Conservation (phyloP, 2,797 vertebrate genomes). For the Micromesistius poutassou region DNA sequence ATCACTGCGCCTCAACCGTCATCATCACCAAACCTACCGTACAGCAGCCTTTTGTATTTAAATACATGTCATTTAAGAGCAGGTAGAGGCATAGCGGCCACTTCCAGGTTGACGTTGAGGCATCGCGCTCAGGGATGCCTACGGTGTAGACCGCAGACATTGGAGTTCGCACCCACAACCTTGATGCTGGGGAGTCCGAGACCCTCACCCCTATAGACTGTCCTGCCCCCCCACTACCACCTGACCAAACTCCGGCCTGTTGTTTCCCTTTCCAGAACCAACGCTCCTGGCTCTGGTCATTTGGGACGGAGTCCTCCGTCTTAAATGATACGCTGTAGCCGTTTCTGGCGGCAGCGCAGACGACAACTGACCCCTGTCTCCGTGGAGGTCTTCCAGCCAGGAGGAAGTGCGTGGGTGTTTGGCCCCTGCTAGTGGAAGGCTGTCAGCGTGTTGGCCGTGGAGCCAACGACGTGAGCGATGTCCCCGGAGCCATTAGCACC, state of each 20-base stretch:
- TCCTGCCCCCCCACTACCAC: neutral
- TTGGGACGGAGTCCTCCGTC: neutral
- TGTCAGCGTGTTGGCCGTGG: constrained; percentile 47
- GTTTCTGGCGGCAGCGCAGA: no score
- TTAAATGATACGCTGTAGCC: neutral
- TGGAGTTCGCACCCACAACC: neutral
- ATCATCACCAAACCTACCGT: no score
- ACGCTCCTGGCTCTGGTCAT: neutral
- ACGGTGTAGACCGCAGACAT: neutral
- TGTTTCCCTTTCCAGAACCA: neutral
- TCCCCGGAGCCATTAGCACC: constrained; percentile 67
- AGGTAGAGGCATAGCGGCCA: no score
- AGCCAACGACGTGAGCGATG: constrained; percentile 56
- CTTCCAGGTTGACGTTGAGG: no score
- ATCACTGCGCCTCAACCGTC: neutral
- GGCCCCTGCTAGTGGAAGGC: constrained; percentile 54
- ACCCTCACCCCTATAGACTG: neutral
- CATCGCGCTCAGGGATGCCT: neutral
- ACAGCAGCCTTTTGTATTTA: no score
- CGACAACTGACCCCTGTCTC: neutral
- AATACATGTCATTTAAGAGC: no score
- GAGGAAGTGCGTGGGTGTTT: constrained; percentile 31
- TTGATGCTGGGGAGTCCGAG: neutral
- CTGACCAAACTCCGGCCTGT: neutral
- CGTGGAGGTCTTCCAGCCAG: neutral